phyloP scores from a whole-genome alignment of 2,113 vertebrate species.

The Ammodytes dubius region DNA sequence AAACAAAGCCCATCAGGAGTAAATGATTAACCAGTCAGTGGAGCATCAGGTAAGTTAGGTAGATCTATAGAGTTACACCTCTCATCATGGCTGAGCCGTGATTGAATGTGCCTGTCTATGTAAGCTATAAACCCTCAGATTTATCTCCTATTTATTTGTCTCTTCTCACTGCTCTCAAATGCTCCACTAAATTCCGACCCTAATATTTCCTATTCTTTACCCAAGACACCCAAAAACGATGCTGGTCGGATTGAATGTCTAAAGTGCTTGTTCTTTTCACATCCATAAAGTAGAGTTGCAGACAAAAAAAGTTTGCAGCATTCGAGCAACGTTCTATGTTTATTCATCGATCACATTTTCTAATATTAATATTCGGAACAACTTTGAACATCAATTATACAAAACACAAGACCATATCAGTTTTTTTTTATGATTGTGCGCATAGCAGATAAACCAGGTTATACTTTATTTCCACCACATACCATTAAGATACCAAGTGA shows the following conservation, averaged over 20 bases:
- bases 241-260: not conserved
- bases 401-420: slow-evolving; percentile 45
- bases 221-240: not conserved
- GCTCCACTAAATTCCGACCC: not conserved
- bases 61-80: not conserved
- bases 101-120: not conserved
- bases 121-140: not conserved
- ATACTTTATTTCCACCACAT: slow-evolving; percentile 77
- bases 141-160: not conserved
- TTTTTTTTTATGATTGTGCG: slow-evolving; percentile 56
- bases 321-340: slow-evolving; percentile 51
- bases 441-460: slow-evolving; percentile 73
- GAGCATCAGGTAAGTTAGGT: slow-evolving; percentile 7
- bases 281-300: not conserved
- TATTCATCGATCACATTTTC: slow-evolving; percentile 67
- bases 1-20: slow-evolving; percentile 15
- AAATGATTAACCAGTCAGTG: slow-evolving; percentile 39
- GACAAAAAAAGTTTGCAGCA: not conserved
- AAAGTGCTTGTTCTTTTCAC: not conserved
- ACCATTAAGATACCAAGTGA: slow-evolving; percentile 69
- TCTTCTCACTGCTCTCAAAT: not conserved
- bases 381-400: slow-evolving; percentile 53
- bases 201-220: not conserved
- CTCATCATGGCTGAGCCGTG: not conserved
- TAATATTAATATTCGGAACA: slow-evolving; percentile 41